Evolutionary conservation across 2,888 invertebrate genomes (phyloP).

Genomic region (Xestoiulus laeticollis): DNA sequence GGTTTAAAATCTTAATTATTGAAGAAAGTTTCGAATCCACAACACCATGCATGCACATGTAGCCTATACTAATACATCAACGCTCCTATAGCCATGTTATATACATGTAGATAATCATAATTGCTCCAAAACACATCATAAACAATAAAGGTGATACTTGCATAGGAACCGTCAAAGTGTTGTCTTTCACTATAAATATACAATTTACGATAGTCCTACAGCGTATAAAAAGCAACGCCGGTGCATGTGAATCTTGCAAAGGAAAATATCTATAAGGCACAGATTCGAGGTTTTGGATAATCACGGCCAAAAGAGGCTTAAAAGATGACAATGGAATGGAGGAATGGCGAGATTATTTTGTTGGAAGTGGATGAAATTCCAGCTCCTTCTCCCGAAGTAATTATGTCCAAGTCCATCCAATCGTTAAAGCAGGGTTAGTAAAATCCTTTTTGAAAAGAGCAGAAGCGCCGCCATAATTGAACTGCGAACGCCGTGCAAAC

Average conservation of each 20-base stretch:
- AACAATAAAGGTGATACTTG: not conserved
- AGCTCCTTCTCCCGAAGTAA: not conserved
- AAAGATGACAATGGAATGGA: conserved; percentile 20
- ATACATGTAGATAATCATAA: no score
- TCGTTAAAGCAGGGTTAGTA: conserved; percentile 11
- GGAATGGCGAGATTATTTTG: conserved; percentile 26
- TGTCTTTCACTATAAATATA: no score
- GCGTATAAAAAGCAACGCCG: not conserved
- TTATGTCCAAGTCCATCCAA: conserved; percentile 26
- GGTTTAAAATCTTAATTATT: no score
- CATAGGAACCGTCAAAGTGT: no score
- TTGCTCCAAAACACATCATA: not conserved
- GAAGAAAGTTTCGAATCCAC: no score
- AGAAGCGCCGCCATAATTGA: conserved; percentile 26
- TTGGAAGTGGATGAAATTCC: conserved; percentile 26
- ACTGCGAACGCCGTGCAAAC: not conserved
- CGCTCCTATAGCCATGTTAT: no score
- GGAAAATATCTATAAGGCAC: not conserved
- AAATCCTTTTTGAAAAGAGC: conserved; percentile 20
- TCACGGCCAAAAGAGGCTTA: not conserved
- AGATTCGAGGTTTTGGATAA: not conserved
- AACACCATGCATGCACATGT: no score
- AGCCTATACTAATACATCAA: no score
- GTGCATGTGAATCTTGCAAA: not conserved
- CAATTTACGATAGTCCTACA: no score